phyloP scores from a whole-genome alignment of 2,888 invertebrate genomes.

The Aphrophora alni region DNA sequence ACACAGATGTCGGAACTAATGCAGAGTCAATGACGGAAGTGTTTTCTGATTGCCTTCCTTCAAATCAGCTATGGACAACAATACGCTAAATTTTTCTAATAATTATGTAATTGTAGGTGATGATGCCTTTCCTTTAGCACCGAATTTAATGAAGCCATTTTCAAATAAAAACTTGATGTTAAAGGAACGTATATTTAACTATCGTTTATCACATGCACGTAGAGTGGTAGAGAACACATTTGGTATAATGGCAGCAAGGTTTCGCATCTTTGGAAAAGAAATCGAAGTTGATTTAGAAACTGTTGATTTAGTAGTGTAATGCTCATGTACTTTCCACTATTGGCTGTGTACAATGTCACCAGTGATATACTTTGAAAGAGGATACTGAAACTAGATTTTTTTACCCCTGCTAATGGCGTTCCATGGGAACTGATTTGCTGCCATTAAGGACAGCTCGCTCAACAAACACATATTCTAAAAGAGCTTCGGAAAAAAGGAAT shows the following conservation, averaged over 20 bases:
- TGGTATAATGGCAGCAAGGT: slow-evolving; percentile 16
- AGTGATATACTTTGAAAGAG: no score
- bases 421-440: no score
- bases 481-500: no score
- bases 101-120: slow-evolving; percentile 38
- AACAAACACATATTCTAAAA: no score
- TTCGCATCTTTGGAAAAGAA: slow-evolving; percentile 1
- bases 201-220: neutral
- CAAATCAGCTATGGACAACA: neutral
- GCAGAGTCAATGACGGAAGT: slow-evolving; percentile 42
- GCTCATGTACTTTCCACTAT: no score
- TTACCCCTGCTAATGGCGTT: no score
- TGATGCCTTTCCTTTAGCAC: slow-evolving; percentile 39
- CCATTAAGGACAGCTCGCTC: no score
- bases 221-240: slow-evolving; percentile 24
- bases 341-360: no score
- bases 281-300: neutral
- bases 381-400: no score
- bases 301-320: no score
- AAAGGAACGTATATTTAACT: slow-evolving; percentile 12
- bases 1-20: slow-evolving; percentile 45
- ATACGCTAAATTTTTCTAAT: neutral
- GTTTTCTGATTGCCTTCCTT: slow-evolving; percentile 24
- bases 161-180: neutral
- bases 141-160: slow-evolving; percentile 40